Evolutionary conservation across 2,797 vertebrate species (phyloP).

Genomic region (Anas capensis): DNA sequence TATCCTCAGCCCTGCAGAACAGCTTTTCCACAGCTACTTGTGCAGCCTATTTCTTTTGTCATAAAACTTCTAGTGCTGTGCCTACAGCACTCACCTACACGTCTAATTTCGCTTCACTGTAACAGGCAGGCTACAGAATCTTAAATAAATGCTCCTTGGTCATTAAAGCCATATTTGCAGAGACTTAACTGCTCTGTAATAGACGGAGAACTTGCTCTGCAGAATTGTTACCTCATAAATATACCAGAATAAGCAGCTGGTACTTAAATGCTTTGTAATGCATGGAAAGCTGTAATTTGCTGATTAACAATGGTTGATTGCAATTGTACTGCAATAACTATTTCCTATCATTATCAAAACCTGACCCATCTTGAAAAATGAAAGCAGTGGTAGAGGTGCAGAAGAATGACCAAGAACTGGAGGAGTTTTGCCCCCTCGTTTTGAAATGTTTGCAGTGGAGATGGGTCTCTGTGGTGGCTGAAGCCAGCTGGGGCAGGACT

Average conservation of each 20-base stretch:
- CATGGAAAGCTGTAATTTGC: constrained; percentile 61
- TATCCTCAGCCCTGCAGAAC: background rate
- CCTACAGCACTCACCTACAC: constrained; percentile 12
- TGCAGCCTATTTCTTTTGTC: background rate
- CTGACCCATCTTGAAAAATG: background rate
- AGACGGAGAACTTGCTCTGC: constrained; percentile 27
- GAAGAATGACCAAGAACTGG: fast-evolving
- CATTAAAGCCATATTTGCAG: constrained; percentile 44
- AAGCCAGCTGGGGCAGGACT: background rate
- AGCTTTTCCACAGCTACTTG: background rate
- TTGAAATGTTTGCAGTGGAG: background rate
- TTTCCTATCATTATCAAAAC: constrained; percentile 5
- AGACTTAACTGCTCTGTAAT: constrained; percentile 37
- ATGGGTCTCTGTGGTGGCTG: background rate
- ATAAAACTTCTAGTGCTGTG: background rate
- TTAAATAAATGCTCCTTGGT: constrained; percentile 18
- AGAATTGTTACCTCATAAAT: constrained; percentile 4
- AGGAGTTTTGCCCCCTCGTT: fast-evolving
- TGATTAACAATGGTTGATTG: constrained; percentile 61
- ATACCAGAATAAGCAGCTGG: constrained; percentile 54
- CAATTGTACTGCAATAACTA: background rate
- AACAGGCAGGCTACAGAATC: constrained; percentile 14
- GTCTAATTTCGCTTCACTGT: background rate
- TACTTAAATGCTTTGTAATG: constrained; percentile 60
- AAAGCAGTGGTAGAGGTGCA: background rate